Evolutionary conservation across 2,113 vertebrate genomes (phyloP).

Genomic region (Zosterops japonicus): DNA sequence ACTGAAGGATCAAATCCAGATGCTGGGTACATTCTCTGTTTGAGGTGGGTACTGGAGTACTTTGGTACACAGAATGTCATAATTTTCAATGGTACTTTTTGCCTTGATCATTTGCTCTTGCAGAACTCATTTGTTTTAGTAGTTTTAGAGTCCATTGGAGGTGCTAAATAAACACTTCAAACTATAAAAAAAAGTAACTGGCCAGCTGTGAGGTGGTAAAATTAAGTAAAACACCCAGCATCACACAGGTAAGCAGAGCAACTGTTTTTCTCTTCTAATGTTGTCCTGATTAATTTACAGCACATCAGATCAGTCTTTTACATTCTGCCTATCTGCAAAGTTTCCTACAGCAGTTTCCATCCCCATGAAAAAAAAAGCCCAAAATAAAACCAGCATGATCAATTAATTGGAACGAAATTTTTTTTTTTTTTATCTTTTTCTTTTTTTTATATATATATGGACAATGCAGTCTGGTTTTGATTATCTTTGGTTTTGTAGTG

Average conservation of each 20-base stretch:
- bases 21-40: neutral
- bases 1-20: neutral
- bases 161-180: neutral
- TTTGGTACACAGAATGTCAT: neutral
- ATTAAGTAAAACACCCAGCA: neutral
- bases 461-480: neutral
- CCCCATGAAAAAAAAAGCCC: too few relatives aligned
- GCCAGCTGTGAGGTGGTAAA: neutral
- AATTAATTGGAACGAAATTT: neutral
- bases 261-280: neutral
- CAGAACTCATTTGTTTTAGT: neutral
- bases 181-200: neutral
- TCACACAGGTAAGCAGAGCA: neutral
- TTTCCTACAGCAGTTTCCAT: neutral
- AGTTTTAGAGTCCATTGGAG: neutral
- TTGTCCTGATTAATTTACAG: neutral
- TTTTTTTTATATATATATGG: neutral
- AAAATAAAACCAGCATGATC: neutral
- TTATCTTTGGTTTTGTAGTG: neutral
- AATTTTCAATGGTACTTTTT: neutral
- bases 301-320: neutral
- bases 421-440: neutral
- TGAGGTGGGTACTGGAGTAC: neutral
- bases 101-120: neutral
- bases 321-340: neutral